Evolutionary conservation across 2,113 vertebrate genomes (phyloP), one percentile per base, ranked within the genome.

Genomic region (Donacobius atricapilla): DNA sequence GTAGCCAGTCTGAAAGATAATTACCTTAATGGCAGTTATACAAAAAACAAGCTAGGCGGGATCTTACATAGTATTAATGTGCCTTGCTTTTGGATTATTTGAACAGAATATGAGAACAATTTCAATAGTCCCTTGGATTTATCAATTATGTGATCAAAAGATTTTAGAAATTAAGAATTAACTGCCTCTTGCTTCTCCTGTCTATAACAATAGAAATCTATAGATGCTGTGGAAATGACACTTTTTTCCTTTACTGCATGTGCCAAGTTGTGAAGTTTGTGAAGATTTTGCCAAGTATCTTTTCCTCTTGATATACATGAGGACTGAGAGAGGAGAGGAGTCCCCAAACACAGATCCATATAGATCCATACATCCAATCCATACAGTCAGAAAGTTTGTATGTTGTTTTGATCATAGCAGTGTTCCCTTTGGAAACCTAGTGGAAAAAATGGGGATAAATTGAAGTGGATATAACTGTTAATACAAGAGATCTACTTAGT

Each of bases 361-460:
- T n/a, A n/a, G n/a, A n/a, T n/a, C n/a, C n/a, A n/a, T n/a, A n/a
- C n/a, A n/a, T n/a, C 24, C 0, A 4, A 5, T 33, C 21, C 20
- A 33, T 23, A 40, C 4, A 50, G 33, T 16, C 14, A 54, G 54
- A 65, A 93, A 50, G 3, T 14, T 24, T n/a, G 13, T 33, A 28
- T 0, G 0, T 10, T 28, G 17, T 11, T 65, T 54, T 51, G n/a
- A 56, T 16, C 7, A 17, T 16, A 51, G 25, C 11, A 40, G 13
- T 7, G 5, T 11, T 69, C 39, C 27, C 14, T 87, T 19, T 31
- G 53, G 50, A 48, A 91, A 37, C 3, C 35, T 33, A 33, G 9
- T 17, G 7, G 27, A 56, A 88, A 65, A 56, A 75, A 5, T 14
- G 39, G 23, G 1, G 37, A 85, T n/a, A 77, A 44, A 13, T 3